phyloP scores from a whole-genome alignment of 1,140 invertebrate genomes.

The Eriosoma lanigerum region DNA sequence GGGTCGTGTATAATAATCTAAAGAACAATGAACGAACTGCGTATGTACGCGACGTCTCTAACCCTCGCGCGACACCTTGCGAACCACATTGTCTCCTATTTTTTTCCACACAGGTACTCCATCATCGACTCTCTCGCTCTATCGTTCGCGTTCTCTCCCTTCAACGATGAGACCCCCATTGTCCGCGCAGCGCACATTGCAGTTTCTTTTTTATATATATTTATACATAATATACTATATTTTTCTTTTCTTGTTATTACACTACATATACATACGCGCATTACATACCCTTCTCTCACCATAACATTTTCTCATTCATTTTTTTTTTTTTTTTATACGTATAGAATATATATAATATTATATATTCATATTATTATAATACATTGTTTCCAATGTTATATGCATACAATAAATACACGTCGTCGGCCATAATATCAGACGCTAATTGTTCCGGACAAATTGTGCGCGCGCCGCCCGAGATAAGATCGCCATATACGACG shows the following conservation, averaged over 20 bases:
- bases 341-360: neutral
- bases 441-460: conserved; percentile 50
- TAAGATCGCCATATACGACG: conserved; percentile 18
- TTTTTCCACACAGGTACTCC: neutral
- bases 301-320: too few relatives aligned
- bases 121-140: neutral
- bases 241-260: conserved; percentile 10
- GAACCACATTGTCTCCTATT: conserved; percentile 41
- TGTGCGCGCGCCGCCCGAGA: neutral
- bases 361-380: too few relatives aligned
- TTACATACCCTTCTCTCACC: neutral
- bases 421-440: conserved; percentile 51
- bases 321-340: neutral
- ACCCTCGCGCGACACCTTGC: conserved; percentile 44
- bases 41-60: neutral
- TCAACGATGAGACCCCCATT: conserved; percentile 23
- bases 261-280: too few relatives aligned
- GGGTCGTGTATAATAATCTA: conserved; percentile 43
- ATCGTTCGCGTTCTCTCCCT: neutral
- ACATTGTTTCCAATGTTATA: conserved; percentile 45
- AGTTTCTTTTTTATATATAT: neutral
- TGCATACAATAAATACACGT: conserved; percentile 41
- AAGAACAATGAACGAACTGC: conserved; percentile 43
- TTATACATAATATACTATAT: neutral
- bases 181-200: neutral